These are phyloP conservation scores for Orthosia incerta DNA, from an alignment of 2,888 invertebrate species.

Conservation along the genomic window DNA sequence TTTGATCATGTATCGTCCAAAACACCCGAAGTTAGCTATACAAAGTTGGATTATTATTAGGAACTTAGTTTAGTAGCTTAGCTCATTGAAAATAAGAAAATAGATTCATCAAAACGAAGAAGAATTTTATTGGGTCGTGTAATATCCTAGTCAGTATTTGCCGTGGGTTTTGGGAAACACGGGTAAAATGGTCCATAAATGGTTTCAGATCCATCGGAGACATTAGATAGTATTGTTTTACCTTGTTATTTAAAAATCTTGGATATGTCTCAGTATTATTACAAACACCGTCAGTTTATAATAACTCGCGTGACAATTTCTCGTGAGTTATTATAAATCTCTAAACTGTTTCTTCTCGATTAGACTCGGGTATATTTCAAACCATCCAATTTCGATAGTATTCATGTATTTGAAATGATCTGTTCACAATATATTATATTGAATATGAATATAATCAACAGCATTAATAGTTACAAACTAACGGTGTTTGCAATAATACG, in stretches of 20 bases:
- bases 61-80: not conserved
- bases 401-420: too few species aligned
- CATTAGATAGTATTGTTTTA: not conserved
- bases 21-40: not conserved
- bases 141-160: not conserved
- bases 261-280: too few species aligned
- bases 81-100: not conserved
- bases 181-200: not conserved
- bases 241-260: not conserved
- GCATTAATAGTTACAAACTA: too few species aligned
- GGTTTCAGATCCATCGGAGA: conserved; percentile 1
- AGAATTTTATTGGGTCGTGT: not conserved
- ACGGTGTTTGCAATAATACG: too few species aligned
- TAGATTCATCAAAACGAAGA: not conserved
- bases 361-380: too few species aligned
- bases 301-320: too few species aligned
- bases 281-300: too few species aligned
- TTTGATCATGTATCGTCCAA: not conserved
- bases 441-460: too few species aligned
- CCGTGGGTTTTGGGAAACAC: conserved; percentile 8
- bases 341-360: too few species aligned
- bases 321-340: too few species aligned
- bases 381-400: too few species aligned
- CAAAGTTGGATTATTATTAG: not conserved
- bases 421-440: too few species aligned